A percentile compares a stretch with the other conserved stretches of the same genome.
phyloP scores from a whole-genome alignment of 2,113 vertebrate species.

The Cyrtonyx montezumae region DNA sequence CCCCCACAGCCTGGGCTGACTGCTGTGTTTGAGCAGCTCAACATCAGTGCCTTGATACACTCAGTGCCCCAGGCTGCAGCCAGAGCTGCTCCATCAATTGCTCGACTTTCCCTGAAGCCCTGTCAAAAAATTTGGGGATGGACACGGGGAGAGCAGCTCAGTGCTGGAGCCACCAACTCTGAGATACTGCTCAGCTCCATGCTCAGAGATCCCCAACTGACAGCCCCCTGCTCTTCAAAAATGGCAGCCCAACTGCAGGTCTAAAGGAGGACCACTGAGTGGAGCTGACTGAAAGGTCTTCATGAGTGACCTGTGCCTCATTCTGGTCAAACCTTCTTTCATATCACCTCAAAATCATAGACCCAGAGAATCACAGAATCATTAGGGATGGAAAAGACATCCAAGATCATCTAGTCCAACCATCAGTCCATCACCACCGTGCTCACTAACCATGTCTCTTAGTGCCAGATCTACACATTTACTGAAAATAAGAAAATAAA shows the following conservation, averaged over 20 bases:
- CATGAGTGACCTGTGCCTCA: not conserved
- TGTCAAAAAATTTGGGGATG: accelerated
- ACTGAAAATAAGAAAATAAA: too few relatives aligned
- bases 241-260: not conserved
- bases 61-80: not conserved
- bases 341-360: too few relatives aligned
- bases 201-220: not conserved
- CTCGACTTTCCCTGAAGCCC: not conserved
- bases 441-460: too few relatives aligned
- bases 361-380: too few relatives aligned
- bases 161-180: not conserved
- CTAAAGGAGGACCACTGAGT: accelerated
- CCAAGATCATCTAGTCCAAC: too few relatives aligned
- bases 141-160: not conserved
- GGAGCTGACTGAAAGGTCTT: not conserved
- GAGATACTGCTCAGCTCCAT: accelerated
- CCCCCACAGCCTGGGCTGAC: not conserved
- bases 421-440: too few relatives aligned
- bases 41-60: not conserved
- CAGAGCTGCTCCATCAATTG: not conserved
- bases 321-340: not conserved
- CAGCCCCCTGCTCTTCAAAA: not conserved
- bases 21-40: not conserved
- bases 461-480: too few relatives aligned
- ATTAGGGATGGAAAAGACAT: too few relatives aligned